Evolutionary conservation across 1,140 invertebrate genomes (phyloP), one percentile per base, ranked within the genome.

Genomic region (Procambarus virginalis): DNA sequence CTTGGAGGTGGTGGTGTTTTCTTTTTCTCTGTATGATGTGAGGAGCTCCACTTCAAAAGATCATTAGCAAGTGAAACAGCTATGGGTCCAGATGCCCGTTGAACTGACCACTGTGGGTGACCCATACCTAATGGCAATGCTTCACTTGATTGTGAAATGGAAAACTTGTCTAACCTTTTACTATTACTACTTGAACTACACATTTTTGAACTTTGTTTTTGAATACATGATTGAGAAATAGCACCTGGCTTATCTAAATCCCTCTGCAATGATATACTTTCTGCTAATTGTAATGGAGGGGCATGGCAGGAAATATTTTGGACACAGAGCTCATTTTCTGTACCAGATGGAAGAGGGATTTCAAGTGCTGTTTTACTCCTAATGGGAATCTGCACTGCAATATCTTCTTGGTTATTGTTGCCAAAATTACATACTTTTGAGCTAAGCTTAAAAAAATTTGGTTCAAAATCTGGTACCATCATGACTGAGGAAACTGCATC

Each of bases 1-100:
- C 82, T 70, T 51, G 82, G 82, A 68, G 82, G 82, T 22, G 82
- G 82, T 22, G 82, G 82, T 20, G 82, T 84, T 10, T 10, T 48
- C 22, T 84, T 70, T 48, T 48, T 84, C 48, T 84, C n/a, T 46
- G 17, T 34, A 76, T 34, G 68, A 5, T 14, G 14, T 22, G 22
- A 45, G 22, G 68, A 55, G 14, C 51, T 60, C 68, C 51, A 73
- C 6, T 73, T 6, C 34, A n/a, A 8, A 73, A 73, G 34, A 20
- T 73, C 20, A 73, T n/a, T 73, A 73, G 68, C n/a, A 73, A 34
- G 5, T 73, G 68, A 8, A 22, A 34, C n/a, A 34, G 22, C 68
- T 34, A 10, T 8, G 22, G n/a, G 22, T 78, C 45, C 49, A 6
- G 17, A 4, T 48, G 46, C 12, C 46, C n/a, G 49, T n/a, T 49